A percentile compares a stretch with the other conserved stretches of the same genome.
phyloP scores from a whole-genome alignment of 1,140 invertebrate genomes.

The Drosophila auraria region DNA sequence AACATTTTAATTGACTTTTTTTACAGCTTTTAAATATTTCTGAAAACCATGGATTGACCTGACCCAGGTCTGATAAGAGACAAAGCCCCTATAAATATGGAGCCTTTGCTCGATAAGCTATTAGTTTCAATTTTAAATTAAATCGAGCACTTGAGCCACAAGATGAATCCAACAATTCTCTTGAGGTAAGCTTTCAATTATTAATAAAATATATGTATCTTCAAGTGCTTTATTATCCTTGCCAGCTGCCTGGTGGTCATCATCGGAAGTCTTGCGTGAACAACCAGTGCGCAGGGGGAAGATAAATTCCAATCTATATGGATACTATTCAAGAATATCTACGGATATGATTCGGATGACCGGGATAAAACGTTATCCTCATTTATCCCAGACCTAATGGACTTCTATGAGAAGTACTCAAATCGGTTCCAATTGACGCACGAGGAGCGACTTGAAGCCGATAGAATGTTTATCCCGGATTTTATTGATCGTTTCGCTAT shows the following conservation, averaged over 20 bases:
- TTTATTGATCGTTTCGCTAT: too few relatives aligned
- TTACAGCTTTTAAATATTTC: too few relatives aligned
- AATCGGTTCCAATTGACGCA: background rate
- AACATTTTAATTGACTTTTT: too few relatives aligned
- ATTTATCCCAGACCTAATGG: background rate
- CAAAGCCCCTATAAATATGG: background rate
- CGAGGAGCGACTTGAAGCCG: background rate
- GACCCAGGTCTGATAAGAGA: background rate
- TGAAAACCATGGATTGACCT: background rate
- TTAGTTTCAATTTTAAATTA: background rate
- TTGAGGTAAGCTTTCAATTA: background rate
- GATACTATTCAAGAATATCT: background rate
- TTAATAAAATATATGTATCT: background rate
- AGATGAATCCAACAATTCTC: background rate
- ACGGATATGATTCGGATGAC: background rate
- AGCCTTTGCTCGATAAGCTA: background rate
- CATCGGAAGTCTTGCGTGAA: background rate
- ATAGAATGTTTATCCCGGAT: too few relatives aligned
- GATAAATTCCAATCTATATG: background rate
- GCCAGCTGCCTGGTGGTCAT: background rate
- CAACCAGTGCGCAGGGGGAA: background rate
- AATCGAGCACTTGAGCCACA: background rate
- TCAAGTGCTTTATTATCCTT: background rate
- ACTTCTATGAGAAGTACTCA: background rate
- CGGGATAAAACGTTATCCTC: background rate